Conservation (phyloP, 2,888 invertebrate species). For the Ochropleura leucogaster region DNA sequence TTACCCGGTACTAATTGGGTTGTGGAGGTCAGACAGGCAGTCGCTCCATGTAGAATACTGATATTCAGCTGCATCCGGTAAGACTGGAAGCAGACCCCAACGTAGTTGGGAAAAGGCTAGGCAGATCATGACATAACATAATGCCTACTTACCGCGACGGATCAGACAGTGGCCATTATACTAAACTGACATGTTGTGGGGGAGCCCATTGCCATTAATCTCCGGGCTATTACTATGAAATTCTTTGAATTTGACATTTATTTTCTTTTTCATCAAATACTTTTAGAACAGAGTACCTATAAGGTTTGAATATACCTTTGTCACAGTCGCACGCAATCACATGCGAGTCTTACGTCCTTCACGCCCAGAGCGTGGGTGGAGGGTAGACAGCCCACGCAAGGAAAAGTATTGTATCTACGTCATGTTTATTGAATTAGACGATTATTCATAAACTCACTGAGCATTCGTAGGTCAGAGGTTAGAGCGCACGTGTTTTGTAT, state of each 20-base stretch:
- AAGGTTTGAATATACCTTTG: neutral
- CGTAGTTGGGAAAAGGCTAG: no score
- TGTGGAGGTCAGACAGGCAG: no score
- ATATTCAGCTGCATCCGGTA: no score
- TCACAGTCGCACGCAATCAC: slow-evolving; percentile 24
- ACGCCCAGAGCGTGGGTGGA: slow-evolving; percentile 34
- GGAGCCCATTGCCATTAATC: no score
- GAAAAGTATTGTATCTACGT: slow-evolving; percentile 21
- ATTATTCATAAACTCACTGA: slow-evolving; percentile 43
- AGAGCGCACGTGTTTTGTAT: neutral
- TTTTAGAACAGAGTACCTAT: neutral
- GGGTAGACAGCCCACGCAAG: slow-evolving; percentile 25
- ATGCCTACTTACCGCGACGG: no score
- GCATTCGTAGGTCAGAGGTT: slow-evolving; percentile 11
- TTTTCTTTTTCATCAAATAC: neutral
- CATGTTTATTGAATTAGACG: slow-evolving; percentile 28
- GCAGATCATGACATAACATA: no score
- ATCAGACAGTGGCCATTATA: no score
- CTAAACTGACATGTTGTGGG: no score
- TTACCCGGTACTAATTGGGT: no score
- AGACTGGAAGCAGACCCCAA: no score
- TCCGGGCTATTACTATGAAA: no score
- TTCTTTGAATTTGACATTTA: neutral
- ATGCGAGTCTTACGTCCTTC: neutral
- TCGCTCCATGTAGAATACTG: no score